phyloP scores from a whole-genome alignment of 2,113 vertebrate species.

The Burhinus oedicnemus region DNA sequence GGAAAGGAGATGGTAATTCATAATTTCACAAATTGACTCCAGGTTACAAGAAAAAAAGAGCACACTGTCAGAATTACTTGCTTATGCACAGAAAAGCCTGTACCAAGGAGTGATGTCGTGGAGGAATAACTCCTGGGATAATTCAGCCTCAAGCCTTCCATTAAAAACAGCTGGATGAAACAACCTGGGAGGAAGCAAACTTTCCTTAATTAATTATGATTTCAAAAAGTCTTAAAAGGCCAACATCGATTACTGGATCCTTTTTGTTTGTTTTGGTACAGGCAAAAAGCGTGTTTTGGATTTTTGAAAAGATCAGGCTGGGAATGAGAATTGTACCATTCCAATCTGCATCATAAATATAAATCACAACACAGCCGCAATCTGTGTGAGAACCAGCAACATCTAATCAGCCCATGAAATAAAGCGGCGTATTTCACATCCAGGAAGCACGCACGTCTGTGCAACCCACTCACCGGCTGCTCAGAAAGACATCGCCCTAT shows the following conservation, averaged over 20 bases:
- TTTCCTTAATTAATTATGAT: background rate
- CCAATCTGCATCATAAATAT: background rate
- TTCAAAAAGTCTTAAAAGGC: background rate
- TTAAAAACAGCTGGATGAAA: background rate
- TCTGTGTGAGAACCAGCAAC: background rate
- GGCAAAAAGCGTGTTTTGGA: background rate
- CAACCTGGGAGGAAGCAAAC: background rate
- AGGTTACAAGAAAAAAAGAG: background rate
- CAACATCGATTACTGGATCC: background rate
- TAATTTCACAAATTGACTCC: background rate
- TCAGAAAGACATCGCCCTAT: background rate
- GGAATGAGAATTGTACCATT: background rate
- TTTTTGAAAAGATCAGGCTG: background rate
- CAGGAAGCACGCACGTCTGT: background rate
- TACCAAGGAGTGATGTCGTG: background rate
- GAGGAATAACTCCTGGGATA: background rate
- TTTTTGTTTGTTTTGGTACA: background rate
- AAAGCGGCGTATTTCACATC: background rate
- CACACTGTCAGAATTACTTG: background rate
- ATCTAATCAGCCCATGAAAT: background rate
- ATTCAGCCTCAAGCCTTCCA: background rate
- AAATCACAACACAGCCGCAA: background rate
- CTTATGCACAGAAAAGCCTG: background rate
- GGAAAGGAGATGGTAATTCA: background rate
- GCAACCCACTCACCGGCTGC: conserved; percentile 56